These are phyloP conservation scores for Aegithalos caudatus DNA, from an alignment of 2,113 vertebrate species.

Conservation along the genomic window DNA sequence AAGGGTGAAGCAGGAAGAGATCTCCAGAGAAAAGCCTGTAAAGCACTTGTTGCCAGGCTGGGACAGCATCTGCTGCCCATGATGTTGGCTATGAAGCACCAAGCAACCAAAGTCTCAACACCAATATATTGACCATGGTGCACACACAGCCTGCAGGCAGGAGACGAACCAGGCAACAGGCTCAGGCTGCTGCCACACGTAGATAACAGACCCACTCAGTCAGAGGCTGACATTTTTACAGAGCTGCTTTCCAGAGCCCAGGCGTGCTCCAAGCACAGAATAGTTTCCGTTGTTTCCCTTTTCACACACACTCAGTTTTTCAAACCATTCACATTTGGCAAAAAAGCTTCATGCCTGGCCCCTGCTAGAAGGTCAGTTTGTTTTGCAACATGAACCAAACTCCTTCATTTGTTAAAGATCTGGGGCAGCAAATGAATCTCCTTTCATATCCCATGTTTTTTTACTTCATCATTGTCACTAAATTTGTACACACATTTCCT, in stretches of 20 bases:
- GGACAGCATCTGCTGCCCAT: background rate
- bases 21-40: background rate
- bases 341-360: background rate
- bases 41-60: background rate
- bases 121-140: rapidly evolving
- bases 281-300: conserved; percentile 43
- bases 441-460: background rate
- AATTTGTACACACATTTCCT: background rate
- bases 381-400: background rate
- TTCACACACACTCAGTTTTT: background rate
- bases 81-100: rapidly evolving
- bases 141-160: rapidly evolving
- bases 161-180: background rate
- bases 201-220: background rate
- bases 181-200: background rate
- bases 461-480: background rate
- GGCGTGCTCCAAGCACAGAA: background rate
- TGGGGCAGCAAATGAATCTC: background rate
- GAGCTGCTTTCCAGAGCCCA: background rate
- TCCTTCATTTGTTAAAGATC: background rate
- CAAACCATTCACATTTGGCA: conserved; percentile 23
- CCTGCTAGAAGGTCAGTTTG: conserved; percentile 14
- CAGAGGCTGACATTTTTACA: background rate
- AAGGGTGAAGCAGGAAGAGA: background rate
- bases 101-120: background rate